These are phyloP conservation scores for Ploceus nigricollis DNA, from an alignment of 2,113 vertebrate species.

Conservation along the genomic window DNA sequence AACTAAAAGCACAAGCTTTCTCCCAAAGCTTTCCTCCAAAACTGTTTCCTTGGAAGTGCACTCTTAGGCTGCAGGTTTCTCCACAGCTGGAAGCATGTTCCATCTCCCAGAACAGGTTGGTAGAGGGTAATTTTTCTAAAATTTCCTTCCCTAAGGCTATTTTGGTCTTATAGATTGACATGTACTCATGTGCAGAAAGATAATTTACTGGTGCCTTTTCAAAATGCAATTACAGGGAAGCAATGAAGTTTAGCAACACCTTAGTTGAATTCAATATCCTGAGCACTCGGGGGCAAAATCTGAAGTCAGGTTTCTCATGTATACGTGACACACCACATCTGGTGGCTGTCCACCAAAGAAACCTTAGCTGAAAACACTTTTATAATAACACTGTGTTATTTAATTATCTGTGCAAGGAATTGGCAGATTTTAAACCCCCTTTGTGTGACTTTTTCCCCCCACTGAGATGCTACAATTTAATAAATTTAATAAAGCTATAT, in stretches of 20 bases:
- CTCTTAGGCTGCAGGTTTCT: background rate
- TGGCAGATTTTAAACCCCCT: background rate
- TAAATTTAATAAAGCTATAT: background rate
- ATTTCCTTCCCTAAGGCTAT: background rate
- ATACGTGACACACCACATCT: background rate
- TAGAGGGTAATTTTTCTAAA: background rate
- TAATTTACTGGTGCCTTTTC: background rate
- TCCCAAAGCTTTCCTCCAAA: background rate
- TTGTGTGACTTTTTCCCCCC: fast-evolving
- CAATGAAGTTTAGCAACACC: background rate
- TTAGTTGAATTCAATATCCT: background rate
- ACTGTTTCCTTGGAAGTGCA: background rate
- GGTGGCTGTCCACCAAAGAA: background rate
- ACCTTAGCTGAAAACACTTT: background rate
- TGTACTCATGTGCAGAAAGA: background rate
- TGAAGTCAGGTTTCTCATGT: background rate
- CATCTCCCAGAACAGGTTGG: background rate
- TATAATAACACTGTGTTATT: background rate
- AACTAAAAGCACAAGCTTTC: background rate
- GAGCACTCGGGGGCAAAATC: background rate
- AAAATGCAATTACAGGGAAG: background rate
- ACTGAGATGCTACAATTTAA: background rate
- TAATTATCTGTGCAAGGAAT: background rate
- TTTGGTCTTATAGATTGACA: background rate
- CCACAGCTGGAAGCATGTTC: background rate